phyloP scores from a whole-genome alignment of 92 coral and sea anemone genomes.

The Zoanthus sociatus region DNA sequence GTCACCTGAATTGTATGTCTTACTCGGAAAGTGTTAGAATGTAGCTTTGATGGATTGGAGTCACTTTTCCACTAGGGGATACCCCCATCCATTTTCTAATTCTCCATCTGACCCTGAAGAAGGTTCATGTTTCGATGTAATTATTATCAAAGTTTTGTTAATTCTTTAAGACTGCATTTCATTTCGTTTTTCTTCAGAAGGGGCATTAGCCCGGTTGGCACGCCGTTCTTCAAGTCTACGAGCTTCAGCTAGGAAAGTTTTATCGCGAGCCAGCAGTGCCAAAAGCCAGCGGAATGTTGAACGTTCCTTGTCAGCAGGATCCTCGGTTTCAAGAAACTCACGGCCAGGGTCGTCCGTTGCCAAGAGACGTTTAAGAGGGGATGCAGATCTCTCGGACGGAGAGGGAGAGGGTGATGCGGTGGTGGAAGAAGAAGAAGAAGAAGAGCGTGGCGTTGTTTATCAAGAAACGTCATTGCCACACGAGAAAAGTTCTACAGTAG shows the following conservation, averaged over 20 bases:
- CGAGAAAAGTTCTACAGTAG: not conserved
- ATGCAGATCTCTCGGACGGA: conserved; percentile 40
- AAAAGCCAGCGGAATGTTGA: conserved; percentile 85
- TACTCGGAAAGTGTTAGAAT: too few species aligned
- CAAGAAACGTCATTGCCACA: conserved; percentile 22
- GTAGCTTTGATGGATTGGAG: too few species aligned
- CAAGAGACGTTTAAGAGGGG: conserved; percentile 50
- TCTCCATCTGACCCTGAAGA: too few species aligned
- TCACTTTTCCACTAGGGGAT: too few species aligned
- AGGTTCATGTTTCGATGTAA: too few species aligned
- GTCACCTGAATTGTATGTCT: too few species aligned
- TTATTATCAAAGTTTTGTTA: too few species aligned
- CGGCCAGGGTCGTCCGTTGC: conserved; percentile 73
- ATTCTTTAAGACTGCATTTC: not conserved
- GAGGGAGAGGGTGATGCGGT: conserved; percentile 39
- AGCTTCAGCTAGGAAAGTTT: conserved; percentile 76
- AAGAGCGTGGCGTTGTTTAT: not conserved
- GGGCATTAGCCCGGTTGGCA: conserved; percentile 83
- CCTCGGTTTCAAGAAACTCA: conserved; percentile 63
- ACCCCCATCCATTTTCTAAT: too few species aligned
- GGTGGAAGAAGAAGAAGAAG: conserved; percentile 13
- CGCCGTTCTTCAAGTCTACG: conserved; percentile 77
- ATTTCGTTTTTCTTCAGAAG: conserved; percentile 38
- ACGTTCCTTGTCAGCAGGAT: conserved; percentile 83
- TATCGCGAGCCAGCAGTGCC: conserved; percentile 83